Evolutionary conservation across 2,797 vertebrate species (phyloP), one percentile per base, ranked within the genome.

Genomic region (Danionella dracula): DNA sequence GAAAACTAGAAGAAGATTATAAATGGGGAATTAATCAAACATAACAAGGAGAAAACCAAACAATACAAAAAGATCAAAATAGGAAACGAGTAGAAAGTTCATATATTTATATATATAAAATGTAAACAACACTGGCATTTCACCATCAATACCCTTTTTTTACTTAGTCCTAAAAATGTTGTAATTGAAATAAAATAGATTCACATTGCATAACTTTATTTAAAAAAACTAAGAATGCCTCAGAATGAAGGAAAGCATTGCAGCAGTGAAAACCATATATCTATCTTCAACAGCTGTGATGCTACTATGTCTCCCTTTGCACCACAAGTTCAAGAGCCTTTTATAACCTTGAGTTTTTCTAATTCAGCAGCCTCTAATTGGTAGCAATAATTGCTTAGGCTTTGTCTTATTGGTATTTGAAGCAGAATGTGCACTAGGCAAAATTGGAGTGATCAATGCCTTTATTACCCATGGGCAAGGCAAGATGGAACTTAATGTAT

Each of bases 321-420:
- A 8, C 16, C 48, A 63, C 2, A 20, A 31, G 23, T 51, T 63
- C 23, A 63, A 51, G 46, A 51, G 48, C 8, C 48, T 63, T 63
- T 53, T 53, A 63, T 42, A 34, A 53, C 60, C 48, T 42, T 63
- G 59, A 38, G 10, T 41, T 62, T 8, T 31, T 41, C 16, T 53
- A 31, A 63, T 41, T 32, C 12, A 42, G 27, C 37, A 11, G 27
- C 12, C 58, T 42, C 23, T 64, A 53, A 64, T 64, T 53, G n/a
- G 5, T 42, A 34, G 37, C 17, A 53, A 44, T 64, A 64, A 64
- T 53, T 44, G 42, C 8, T 42, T 15, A 44, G 61, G 9, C 49
- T 21, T n/a, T n/a, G 12, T 64, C 48, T 53, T n/a, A 44, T 34
- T 64, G 38, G 37, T 34, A 20, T 34, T 42, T 20, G 16, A 53